Evolutionary conservation across 1,140 invertebrate genomes (phyloP).

Genomic region (Lordiphosa collinella): DNA sequence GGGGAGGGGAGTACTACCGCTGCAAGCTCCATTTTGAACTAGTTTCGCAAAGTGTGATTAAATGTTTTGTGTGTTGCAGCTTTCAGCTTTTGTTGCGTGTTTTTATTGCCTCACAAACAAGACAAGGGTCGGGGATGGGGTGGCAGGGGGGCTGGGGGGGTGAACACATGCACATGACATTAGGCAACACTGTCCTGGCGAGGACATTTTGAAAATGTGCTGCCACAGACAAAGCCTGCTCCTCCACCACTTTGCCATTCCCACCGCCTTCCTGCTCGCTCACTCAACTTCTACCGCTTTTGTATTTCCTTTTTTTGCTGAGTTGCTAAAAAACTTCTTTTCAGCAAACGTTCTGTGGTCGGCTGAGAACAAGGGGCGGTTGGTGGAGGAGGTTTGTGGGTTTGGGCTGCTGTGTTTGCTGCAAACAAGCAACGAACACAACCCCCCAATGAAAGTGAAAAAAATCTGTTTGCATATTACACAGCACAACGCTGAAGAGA

Average conservation of each 20-base stretch:
- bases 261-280: neutral
- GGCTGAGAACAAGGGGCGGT: constrained; percentile 4
- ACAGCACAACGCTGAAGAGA: constrained; percentile 6
- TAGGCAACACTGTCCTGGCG: constrained; percentile 47
- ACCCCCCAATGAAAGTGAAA: constrained; percentile 56
- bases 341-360: constrained; percentile 64
- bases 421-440: constrained; percentile 50
- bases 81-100: constrained; percentile 72
- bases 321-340: constrained; percentile 76
- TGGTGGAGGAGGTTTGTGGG: constrained; percentile 10
- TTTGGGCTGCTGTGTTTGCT: constrained; percentile 56
- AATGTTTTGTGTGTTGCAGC: constrained; percentile 62
- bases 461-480: constrained; percentile 72
- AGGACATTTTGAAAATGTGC: constrained; percentile 61
- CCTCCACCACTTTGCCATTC: neutral
- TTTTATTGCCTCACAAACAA: constrained; percentile 63
- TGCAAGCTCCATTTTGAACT: constrained; percentile 55
- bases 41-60: constrained; percentile 72
- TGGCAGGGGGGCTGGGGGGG: neutral
- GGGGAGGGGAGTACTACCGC: neutral
- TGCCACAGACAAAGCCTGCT: constrained; percentile 61
- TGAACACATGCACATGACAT: constrained; percentile 50
- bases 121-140: too few species aligned
- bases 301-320: constrained; percentile 49
- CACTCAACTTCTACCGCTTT: neutral